Base-by-base conservation (phyloP, 2,113 vertebrate species). In the Hoplias malabaricus region DNA sequence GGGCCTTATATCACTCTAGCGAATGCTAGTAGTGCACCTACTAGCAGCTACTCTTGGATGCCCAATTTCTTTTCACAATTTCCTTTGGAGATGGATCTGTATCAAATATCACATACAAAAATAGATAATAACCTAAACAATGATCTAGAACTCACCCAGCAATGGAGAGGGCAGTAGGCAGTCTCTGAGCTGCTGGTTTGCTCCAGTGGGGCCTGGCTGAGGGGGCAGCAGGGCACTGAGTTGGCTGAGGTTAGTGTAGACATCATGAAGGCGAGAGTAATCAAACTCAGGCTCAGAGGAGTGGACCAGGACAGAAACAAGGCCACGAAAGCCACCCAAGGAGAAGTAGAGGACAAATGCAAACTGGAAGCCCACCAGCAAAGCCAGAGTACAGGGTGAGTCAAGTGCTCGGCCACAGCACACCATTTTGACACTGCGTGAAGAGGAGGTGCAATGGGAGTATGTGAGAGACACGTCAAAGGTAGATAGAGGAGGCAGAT, bases 341-440 rank as follows among this genome's bases (percentile, higher is more conserved):
- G 96, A 98, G 84, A 98, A 96, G 66, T 98, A 98, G 11, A 97
- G 94, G 84, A 98, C 96, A 87, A 98, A 97, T 0, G 94, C 94
- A 85, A 98, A 95, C 91, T 98, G 96, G 90, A 96, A 98, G 69
- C 95, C 95, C 66, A 97, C 91, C 25, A 98, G 91, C 86, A 98
- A 88, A 73, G 94, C 94, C 79, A 98, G 84, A 0, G 95, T 96
- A 84, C 97, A 97, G 0, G 96, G 96, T 10, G 92, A 93, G 86
- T 93, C 92, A 82, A 94, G 86, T 56, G 91, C 89, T 53, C 91
- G 88, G 5, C 92, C 92, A 48, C 73, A 92, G 80, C 88, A 90
- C 74, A 90, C 83, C 91, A 92, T 92, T 40, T 65, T 79, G 73
- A 43, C 53, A 75, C 65, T 56, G 23, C 43, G 36, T 14, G 56